These are phyloP conservation scores for Xenentodon cancila DNA, from an alignment of 2,797 vertebrate genomes.

Conservation along the genomic window DNA sequence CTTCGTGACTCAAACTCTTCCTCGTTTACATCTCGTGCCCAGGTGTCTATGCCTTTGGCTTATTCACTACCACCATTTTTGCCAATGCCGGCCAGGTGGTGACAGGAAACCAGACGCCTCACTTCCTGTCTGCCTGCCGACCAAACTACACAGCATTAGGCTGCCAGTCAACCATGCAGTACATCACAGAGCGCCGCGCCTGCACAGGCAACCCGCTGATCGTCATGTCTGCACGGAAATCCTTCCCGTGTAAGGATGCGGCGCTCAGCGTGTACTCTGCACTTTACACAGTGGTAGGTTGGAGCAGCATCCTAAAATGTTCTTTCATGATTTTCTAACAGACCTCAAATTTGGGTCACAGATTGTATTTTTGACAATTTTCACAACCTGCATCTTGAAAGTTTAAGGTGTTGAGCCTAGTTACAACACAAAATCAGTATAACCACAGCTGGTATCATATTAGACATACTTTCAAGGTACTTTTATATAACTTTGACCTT, in stretches of 20 bases:
- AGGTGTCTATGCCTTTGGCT: conserved; percentile 93
- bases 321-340: neutral
- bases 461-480: no score
- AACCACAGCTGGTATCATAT: no score
- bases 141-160: conserved; percentile 93
- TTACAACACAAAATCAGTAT: no score
- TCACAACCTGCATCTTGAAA: no score
- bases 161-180: conserved; percentile 86
- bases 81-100: conserved; percentile 92
- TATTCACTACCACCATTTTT: conserved; percentile 92
- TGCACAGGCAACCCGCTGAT: conserved; percentile 86
- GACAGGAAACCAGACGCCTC: conserved; percentile 91
- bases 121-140: conserved; percentile 91
- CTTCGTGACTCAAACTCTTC: neutral
- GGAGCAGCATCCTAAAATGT: neutral
- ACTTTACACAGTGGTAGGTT: conserved; percentile 88
- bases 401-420: no score
- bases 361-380: no score
- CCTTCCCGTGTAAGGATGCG: conserved; percentile 92
- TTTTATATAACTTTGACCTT: no score
- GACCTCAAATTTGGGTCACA: no score
- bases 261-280: conserved; percentile 90
- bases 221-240: conserved; percentile 86
- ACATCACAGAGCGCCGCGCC: conserved; percentile 85
- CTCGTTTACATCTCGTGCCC: neutral